These are phyloP conservation scores for Hermatobates lingyangjiaoensis DNA, from an alignment of 1,140 invertebrate species.

Conservation along the genomic window DNA sequence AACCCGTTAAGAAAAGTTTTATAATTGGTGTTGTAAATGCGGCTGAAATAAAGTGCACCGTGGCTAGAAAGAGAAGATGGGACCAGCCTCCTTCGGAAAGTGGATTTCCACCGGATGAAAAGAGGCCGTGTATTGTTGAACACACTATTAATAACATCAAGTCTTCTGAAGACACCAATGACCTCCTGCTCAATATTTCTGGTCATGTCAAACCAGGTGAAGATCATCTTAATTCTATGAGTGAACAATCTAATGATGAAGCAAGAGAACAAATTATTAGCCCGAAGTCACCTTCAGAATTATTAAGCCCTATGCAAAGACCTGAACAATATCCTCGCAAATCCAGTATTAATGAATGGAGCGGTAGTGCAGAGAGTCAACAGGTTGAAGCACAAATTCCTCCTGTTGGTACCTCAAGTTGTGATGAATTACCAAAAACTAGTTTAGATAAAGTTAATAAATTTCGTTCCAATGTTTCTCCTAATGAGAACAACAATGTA, in stretches of 20 bases:
- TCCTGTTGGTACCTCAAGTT: neutral
- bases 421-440: neutral
- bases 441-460: neutral
- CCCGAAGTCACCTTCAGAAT: neutral
- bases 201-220: neutral
- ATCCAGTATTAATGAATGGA: neutral
- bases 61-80: slow-evolving; percentile 11
- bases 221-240: neutral
- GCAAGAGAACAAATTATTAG: neutral
- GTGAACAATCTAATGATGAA: neutral
- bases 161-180: neutral
- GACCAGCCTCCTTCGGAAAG: slow-evolving; percentile 3
- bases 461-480: too few relatives aligned
- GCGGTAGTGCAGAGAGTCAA: neutral
- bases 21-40: slow-evolving; percentile 11
- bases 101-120: neutral
- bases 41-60: slow-evolving; percentile 7
- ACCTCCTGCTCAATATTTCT: neutral
- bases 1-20: neutral
- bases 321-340: neutral
- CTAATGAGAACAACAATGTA: neutral
- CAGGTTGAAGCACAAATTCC: neutral
- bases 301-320: neutral
- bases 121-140: too few relatives aligned
- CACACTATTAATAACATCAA: too few relatives aligned